These are phyloP conservation scores for Chondrosia reniformis DNA, from an alignment of 37 sponge, comb jelly and placozoan genomes.

Conservation along the genomic window DNA sequence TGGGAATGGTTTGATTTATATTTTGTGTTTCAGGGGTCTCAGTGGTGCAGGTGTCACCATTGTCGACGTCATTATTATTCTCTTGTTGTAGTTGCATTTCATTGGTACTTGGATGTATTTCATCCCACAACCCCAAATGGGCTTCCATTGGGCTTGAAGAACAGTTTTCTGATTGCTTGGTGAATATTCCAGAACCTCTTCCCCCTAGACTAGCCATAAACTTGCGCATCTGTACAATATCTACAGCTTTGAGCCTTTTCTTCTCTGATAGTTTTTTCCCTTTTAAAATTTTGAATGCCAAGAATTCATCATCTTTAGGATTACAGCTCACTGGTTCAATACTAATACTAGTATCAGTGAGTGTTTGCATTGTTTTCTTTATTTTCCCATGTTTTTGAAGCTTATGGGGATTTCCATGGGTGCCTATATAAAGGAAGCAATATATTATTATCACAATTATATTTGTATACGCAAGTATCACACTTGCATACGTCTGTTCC, in stretches of 20 bases:
- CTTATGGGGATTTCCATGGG: neutral
- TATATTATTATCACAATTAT: neutral
- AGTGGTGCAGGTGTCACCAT: neutral
- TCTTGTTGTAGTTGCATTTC: too few species aligned
- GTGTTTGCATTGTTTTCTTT: constrained; percentile 15
- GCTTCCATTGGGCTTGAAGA: neutral
- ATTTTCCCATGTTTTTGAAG: constrained; percentile 20
- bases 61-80: neutral
- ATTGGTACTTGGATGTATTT: neutral
- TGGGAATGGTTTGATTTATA: neutral
- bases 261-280: constrained; percentile 4
- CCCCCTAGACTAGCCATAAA: constrained; percentile 73
- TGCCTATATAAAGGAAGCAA: neutral
- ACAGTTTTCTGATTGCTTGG: constrained; percentile 15
- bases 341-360: constrained; percentile 10
- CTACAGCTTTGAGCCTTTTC: constrained; percentile 41
- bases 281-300: constrained; percentile 30
- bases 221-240: constrained; percentile 56
- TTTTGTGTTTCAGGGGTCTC: neutral
- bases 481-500: neutral
- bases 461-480: neutral
- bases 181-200: constrained; percentile 59
- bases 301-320: constrained; percentile 31
- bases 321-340: constrained; percentile 28
- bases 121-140: neutral